Evolutionary conservation across 1,140 invertebrate genomes (phyloP), one percentile per base, ranked within the genome.

Genomic region (Mycetomoellerius zeteki): DNA sequence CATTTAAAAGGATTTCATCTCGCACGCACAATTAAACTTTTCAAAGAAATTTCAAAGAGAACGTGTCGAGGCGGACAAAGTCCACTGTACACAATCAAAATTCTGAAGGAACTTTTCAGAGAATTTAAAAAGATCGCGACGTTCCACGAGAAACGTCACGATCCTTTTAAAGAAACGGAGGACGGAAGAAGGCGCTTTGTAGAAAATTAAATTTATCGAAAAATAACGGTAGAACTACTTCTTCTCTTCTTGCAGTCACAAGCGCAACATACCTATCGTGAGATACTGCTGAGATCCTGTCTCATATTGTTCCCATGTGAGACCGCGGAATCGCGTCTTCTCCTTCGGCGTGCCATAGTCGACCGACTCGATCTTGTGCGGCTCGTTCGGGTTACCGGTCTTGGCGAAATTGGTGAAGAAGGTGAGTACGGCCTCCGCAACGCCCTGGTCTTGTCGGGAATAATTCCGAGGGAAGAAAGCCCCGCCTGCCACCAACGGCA

Each of bases 371-470:
- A 94, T 94, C 85, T 96, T 95, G 69, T 96, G 95, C 2, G 96
- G 96, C 75, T 96, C 96, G 90, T 97, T 97, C 0, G 97, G 97
- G 92, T 98, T 97, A 1, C 97, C 97, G 27, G 96, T 97, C 94
- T 97, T 97, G 10, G 97, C 97, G 90, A 97, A 97, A 91, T 97
- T 97, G 4, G 97, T 97, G 87, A 98, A 96, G 92, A 97, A 96
- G 47, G 96, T 96, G 88, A 99, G 97, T 0, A 98, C 96, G 1
- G 97, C 96, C 91, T 98, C 97, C 0, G 97, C 96, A 16, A 98
- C 96, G 8, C 96, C 96, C 89, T 97, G 96, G 93, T 98, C 98
- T 30, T 97, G 96, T 16, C 96, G 94, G 27, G 97, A 97, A 95
- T 97, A 99, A 94, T 98, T 98, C 54, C 96, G 96, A 0, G 97